Percentiles rank a stretch among this genome's conserved stretches.
These are phyloP conservation scores for Ctenodactylus gundi DNA, from an alignment of 2,113 vertebrate species.

Conservation along the genomic window DNA sequence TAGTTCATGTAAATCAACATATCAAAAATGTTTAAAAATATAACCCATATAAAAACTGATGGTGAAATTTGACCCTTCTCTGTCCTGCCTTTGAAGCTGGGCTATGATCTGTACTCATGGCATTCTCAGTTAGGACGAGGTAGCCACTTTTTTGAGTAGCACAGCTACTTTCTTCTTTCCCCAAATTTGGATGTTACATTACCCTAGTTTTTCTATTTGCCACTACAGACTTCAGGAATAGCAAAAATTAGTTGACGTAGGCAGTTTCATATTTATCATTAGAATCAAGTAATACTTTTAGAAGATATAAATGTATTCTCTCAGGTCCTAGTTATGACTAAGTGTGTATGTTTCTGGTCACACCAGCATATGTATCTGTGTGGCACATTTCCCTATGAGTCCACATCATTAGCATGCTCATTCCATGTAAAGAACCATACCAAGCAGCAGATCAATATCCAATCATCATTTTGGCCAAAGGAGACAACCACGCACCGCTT, in stretches of 20 bases:
- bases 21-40: constrained; percentile 9
- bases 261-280: constrained; percentile 1
- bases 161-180: not conserved
- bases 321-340: not conserved
- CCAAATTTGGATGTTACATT: not conserved
- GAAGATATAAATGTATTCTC: not conserved
- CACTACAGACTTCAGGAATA: not conserved
- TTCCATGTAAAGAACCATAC: not conserved
- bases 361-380: no score
- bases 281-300: not conserved
- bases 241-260: not conserved
- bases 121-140: not conserved
- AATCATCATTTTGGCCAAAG: constrained; percentile 3
- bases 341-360: not conserved
- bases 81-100: not conserved
- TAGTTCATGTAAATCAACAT: not conserved
- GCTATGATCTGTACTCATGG: not conserved
- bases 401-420: not conserved
- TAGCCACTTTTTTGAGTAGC: not conserved
- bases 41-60: constrained; percentile 6
- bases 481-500: not conserved
- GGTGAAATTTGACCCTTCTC: not conserved
- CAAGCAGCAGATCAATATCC: not conserved
- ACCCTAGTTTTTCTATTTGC: not conserved
- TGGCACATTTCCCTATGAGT: not conserved